Evolutionary conservation across 2,113 vertebrate genomes (phyloP), one percentile per base, ranked within the genome.

Genomic region (Cricetomys ansorgei): DNA sequence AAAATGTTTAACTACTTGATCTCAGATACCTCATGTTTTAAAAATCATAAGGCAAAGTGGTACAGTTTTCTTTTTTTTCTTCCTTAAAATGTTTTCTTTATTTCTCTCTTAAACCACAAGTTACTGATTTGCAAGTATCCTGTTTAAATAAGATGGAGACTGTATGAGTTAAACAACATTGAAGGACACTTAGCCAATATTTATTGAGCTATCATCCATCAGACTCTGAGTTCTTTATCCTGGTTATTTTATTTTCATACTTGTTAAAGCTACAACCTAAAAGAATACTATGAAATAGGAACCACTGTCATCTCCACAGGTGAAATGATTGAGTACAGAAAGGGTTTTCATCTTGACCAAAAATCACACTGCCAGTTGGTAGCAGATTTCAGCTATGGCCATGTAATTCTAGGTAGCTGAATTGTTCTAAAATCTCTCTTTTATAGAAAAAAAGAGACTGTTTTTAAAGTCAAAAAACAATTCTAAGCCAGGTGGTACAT

Each of bases 1-100:
- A 57, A 23, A 95, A 90, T 79, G 25, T 90, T 90, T n/a, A 79
- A 21, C 5, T 37, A 70, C 94, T 91, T 94, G 16, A 96, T 48
- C 81, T 70, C 8, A 29, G 88, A 55, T 1, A 25, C 62, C 57
- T 91, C 13, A 88, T 29, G 16, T 88, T 94, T 85, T 70, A 45
- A 85, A 95, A 81, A 67, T 76, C 37, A 25, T 89, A 4, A 29
- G 40, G 31, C 34, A 88, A 83, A 79, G 45, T 76, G 45, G 31
- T 62, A 83, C 8, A 29, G 72, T 19, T 83, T 83, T 83, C 40
- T 11, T 59, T 73, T 73, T 87, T 85, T 77, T 7, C n/a, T n/a
- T n/a, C n/a, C n/a, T 72, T 43, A 34, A 55, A 83, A 8, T 13
- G 0, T 25, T 80, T 59, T 29, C 27, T 88, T 25, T 86, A 70